Percentiles rank a stretch among this genome's conserved stretches.
Evolutionary conservation across 2,888 invertebrate species (phyloP).

Genomic region (Microdon myrmicae): DNA sequence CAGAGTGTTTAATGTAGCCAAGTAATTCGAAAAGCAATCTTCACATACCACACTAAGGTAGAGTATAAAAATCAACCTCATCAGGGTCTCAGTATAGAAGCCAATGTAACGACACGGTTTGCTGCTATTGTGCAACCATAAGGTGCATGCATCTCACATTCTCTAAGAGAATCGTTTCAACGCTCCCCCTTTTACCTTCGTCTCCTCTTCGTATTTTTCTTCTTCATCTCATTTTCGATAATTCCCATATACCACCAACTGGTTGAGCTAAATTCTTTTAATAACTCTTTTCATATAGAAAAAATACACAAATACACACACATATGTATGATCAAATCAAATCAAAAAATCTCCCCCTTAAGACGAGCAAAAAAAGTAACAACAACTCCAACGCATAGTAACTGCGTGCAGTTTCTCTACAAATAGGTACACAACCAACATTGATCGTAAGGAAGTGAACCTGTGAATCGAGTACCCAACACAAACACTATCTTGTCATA

Average conservation of each 20-base stretch:
- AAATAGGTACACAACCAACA: conserved; percentile 39
- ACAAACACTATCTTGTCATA: conserved; percentile 11
- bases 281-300: conserved; percentile 34
- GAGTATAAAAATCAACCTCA: conserved; percentile 45
- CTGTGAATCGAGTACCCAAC: conserved; percentile 17
- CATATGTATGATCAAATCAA: too few species aligned
- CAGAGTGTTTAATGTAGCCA: conserved; percentile 34
- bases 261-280: conserved; percentile 42
- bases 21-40: conserved; percentile 46
- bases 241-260: conserved; percentile 38
- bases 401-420: conserved; percentile 41
- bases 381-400: conserved; percentile 37
- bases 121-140: conserved; percentile 28
- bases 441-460: conserved; percentile 50
- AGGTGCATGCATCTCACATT: conserved; percentile 45
- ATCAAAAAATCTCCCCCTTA: too few species aligned
- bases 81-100: conserved; percentile 27
- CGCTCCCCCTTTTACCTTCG: not conserved
- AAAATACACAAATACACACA: too few species aligned
- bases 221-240: conserved; percentile 27
- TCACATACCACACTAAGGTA: conserved; percentile 41
- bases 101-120: too few species aligned
- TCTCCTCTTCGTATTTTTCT: conserved; percentile 7
- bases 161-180: conserved; percentile 16
- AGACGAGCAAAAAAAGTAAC: too few species aligned